phyloP scores from a whole-genome alignment of 2,888 invertebrate genomes.

The Scrobipalpa costella region DNA sequence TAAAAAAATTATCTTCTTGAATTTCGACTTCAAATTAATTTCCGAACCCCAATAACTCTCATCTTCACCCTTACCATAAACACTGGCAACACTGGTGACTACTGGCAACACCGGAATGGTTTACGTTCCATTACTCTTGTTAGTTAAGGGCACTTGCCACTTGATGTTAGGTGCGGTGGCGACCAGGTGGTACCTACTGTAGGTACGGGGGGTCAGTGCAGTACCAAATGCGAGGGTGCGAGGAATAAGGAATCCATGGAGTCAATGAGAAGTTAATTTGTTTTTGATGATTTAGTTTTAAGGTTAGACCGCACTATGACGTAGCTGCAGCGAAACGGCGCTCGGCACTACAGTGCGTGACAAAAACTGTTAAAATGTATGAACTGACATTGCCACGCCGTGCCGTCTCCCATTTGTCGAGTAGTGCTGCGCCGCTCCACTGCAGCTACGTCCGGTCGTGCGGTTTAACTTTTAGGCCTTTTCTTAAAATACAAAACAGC shows the following conservation, averaged over 20 bases:
- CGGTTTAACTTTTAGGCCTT: too few species aligned
- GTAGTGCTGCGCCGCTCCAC: too few species aligned
- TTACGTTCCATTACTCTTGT: slow-evolving; percentile 55
- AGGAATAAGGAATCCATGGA: slow-evolving; percentile 45
- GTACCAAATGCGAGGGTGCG: slow-evolving; percentile 63
- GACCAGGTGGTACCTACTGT: slow-evolving; percentile 62
- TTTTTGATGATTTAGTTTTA: too few species aligned
- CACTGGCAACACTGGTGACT: not conserved
- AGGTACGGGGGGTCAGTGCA: slow-evolving; percentile 67
- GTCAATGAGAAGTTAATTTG: slow-evolving; percentile 24
- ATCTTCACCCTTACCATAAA: slow-evolving; percentile 9
- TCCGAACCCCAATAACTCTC: not conserved
- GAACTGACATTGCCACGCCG: too few species aligned
- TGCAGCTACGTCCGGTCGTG: too few species aligned
- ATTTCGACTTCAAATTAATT: slow-evolving; percentile 3
- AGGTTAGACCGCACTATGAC: too few species aligned
- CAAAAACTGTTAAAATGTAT: too few species aligned
- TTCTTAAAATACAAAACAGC: too few species aligned
- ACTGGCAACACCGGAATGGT: slow-evolving; percentile 38
- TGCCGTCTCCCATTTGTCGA: too few species aligned
- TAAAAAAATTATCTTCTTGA: not conserved
- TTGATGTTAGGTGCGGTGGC: slow-evolving; percentile 31
- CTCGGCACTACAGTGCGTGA: too few species aligned
- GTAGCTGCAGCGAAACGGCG: too few species aligned
- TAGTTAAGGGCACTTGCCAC: slow-evolving; percentile 37